Conservation (phyloP, 2,888 invertebrate species). For the Galerucella calmariensis region DNA sequence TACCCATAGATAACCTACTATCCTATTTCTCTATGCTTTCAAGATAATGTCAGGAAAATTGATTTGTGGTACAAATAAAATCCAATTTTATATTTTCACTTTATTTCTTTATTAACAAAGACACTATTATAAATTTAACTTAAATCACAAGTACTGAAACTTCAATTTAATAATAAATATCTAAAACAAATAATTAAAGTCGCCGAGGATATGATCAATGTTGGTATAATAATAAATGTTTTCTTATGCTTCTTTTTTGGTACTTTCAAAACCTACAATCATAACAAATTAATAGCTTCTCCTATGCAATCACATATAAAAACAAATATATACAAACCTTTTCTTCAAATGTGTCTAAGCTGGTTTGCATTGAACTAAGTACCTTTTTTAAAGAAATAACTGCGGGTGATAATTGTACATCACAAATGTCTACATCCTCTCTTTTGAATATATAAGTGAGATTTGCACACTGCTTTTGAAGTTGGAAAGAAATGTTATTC, state of each 20-base stretch:
- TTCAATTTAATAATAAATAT: conserved; percentile 13
- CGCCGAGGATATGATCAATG: conserved; percentile 8
- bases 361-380: conserved; percentile 39
- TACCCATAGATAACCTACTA: too few relatives aligned
- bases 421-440: conserved; percentile 44
- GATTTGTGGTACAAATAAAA: too few relatives aligned
- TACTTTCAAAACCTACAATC: conserved; percentile 19
- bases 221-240: conserved; percentile 20
- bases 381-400: conserved; percentile 36
- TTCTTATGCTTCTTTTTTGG: conserved; percentile 13
- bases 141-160: neutral
- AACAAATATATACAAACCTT: conserved; percentile 32
- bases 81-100: too few relatives aligned
- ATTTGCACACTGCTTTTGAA: conserved; percentile 48
- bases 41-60: too few relatives aligned
- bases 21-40: too few relatives aligned
- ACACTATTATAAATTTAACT: too few relatives aligned
- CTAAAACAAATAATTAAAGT: conserved; percentile 1
- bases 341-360: conserved; percentile 40
- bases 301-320: neutral
- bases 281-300: neutral
- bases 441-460: conserved; percentile 45
- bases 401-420: conserved; percentile 44
- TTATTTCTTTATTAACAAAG: too few relatives aligned
- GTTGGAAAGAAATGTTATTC: conserved; percentile 45